Evolutionary conservation across 2,888 invertebrate genomes (phyloP), one percentile per base, ranked within the genome.

Genomic region (Coecobrya sp.): DNA sequence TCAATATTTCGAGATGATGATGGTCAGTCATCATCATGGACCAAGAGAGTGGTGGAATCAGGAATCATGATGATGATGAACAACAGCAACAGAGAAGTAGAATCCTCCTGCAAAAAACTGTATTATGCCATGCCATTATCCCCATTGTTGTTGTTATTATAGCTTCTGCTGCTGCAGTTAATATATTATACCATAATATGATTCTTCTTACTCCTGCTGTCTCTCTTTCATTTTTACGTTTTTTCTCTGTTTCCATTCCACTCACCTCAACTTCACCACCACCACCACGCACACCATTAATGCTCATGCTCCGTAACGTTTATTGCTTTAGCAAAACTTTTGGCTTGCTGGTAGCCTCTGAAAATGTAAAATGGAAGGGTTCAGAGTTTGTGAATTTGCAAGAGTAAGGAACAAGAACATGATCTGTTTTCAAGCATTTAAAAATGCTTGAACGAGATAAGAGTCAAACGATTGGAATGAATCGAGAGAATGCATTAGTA

Each of bases 21-120:
- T 92, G 88, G 89, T 89, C 88, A 92, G 88, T 86, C 86, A 81
- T 70, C 52, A 62, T 89, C 82, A 89, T 91, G 87, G 91, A 91
- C 86, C 84, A 76, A 88, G 62, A 89, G 70, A 30, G 81, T 62
- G 79, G 65, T 45, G 85, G 85, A 85, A 65, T 45, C 59, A 79
- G 89, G 76, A 76, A 49, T 76, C 22, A 45, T 45, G 45, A 76
- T 27, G 65, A 22, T 22, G 65, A 68, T 16, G 30, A 3, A 19
- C 70, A 73, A 42, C 42, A 36, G 70, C 49, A 13, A 7, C 19
- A 73, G 45, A 19, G n/a, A 25, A 25, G 55, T 19, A 55, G 19
- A 25, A 49, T 25, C 76, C 22, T 76, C 49, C 30, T 76, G 76
- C 42, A 85, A 76, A 82, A 89, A 81, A 65, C 52, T 68, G 82